Percentiles rank a stretch among this genome's conserved stretches.
These are phyloP conservation scores for Dromaius novaehollandiae DNA, from an alignment of 2,113 vertebrate genomes.

Conservation along the genomic window DNA sequence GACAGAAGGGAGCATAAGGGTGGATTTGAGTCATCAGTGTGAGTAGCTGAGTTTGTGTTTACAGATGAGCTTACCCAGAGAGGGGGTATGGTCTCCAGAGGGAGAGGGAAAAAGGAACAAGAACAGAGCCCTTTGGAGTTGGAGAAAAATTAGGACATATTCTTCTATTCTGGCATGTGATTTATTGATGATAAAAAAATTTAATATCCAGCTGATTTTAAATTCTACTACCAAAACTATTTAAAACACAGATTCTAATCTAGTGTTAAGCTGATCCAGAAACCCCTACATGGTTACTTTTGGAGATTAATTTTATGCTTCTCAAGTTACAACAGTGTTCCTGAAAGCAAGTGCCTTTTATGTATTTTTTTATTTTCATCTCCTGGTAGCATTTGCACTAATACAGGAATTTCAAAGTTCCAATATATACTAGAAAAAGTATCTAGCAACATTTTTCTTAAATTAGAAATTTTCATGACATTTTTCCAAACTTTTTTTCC, in stretches of 20 bases:
- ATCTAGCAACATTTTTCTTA: not conserved
- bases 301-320: not conserved
- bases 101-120: not conserved
- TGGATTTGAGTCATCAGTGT: not conserved
- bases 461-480: not conserved
- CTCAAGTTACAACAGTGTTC: not conserved
- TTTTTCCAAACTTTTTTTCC: not conserved
- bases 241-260: not conserved
- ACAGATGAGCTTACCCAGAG: not conserved
- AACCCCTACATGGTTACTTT: not conserved
- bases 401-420: not conserved
- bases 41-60: not conserved
- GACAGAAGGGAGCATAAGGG: not conserved
- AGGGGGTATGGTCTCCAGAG: not conserved
- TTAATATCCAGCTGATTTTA: not conserved
- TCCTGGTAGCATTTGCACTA: not conserved
- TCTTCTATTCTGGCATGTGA: not conserved
- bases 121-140: not conserved
- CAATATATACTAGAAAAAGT: not conserved
- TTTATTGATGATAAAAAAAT: not conserved
- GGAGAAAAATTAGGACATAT: not conserved
- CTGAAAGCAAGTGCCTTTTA: not conserved
- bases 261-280: not conserved
- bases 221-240: not conserved
- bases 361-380: not conserved